These are phyloP conservation scores for Rhegmatorhina hoffmannsi DNA, from an alignment of 2,113 vertebrate species.

Conservation along the genomic window DNA sequence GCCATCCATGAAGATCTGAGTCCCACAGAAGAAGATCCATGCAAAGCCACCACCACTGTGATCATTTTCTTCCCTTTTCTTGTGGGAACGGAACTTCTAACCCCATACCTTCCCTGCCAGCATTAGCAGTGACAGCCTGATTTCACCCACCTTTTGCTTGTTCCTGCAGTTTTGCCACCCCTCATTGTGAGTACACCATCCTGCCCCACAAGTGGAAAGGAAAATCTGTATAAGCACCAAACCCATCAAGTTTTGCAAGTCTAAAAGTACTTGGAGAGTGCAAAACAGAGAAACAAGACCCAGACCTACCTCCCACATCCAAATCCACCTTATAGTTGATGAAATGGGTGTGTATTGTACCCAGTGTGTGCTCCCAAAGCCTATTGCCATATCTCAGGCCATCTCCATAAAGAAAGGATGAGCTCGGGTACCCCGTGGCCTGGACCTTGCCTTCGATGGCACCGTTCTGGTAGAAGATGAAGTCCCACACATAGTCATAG, in stretches of 20 bases:
- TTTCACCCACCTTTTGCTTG: background rate
- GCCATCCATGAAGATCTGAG: background rate
- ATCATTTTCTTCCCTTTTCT: background rate
- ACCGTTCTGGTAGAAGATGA: constrained; percentile 88
- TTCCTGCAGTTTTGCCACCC: background rate
- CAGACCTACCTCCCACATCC: constrained; percentile 83
- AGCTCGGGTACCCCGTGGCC: constrained; percentile 85
- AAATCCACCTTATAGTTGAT: constrained; percentile 89
- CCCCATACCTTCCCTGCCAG: no score
- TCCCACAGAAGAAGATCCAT: background rate
- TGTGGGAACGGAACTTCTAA: background rate
- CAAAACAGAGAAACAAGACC: background rate
- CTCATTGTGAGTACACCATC: background rate
- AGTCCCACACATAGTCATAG: constrained; percentile 90
- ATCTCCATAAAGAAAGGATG: constrained; percentile 78
- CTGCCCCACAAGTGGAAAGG: fast-evolving
- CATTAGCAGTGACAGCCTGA: background rate
- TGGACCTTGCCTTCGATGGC: constrained; percentile 85
- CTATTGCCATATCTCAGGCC: constrained; percentile 78
- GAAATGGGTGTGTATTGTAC: constrained; percentile 85
- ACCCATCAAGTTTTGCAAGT: fast-evolving
- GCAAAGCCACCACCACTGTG: fast-evolving
- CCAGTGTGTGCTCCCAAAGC: constrained; percentile 81
- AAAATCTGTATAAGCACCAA: background rate
- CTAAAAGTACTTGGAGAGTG: fast-evolving